Conservation (phyloP, 2,113 vertebrate genomes). For the Lepus europaeus region DNA sequence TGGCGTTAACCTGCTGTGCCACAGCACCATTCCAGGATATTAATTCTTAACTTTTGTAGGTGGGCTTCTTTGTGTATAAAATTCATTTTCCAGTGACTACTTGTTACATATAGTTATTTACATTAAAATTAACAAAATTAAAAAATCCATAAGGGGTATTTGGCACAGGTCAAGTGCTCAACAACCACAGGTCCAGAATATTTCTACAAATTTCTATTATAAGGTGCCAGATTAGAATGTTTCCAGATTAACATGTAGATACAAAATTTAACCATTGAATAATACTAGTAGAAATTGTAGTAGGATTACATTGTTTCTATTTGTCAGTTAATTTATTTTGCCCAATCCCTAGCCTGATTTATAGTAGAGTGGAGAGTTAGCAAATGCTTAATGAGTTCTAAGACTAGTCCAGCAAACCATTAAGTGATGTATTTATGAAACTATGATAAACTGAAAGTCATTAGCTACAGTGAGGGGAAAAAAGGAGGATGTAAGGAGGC, state of each 20-base stretch:
- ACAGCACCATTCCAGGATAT: not conserved
- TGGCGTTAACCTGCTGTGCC: no score
- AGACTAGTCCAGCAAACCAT: not conserved
- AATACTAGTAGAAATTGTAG: not conserved
- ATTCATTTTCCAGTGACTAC: not conserved
- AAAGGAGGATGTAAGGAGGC: not conserved
- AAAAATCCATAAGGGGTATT: not conserved
- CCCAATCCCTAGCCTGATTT: not conserved
- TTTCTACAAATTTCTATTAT: not conserved
- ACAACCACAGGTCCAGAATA: not conserved
- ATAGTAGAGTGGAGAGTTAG: no score
- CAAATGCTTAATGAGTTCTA: not conserved
- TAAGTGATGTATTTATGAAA: not conserved
- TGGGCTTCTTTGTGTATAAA: not conserved
- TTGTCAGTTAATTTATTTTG: not conserved
- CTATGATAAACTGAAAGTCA: not conserved
- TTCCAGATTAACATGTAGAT: not conserved
- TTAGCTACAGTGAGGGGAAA: not conserved
- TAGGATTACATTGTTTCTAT: not conserved
- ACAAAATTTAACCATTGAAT: not conserved
- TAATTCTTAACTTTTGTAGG: not conserved
- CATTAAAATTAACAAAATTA: slow-evolving; percentile 12
- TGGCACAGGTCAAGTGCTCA: not conserved
- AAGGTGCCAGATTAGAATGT: not conserved
- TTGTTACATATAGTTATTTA: not conserved